These are phyloP conservation scores for Cyprinella venusta DNA, from an alignment of 2,797 vertebrate species.

Conservation along the genomic window DNA sequence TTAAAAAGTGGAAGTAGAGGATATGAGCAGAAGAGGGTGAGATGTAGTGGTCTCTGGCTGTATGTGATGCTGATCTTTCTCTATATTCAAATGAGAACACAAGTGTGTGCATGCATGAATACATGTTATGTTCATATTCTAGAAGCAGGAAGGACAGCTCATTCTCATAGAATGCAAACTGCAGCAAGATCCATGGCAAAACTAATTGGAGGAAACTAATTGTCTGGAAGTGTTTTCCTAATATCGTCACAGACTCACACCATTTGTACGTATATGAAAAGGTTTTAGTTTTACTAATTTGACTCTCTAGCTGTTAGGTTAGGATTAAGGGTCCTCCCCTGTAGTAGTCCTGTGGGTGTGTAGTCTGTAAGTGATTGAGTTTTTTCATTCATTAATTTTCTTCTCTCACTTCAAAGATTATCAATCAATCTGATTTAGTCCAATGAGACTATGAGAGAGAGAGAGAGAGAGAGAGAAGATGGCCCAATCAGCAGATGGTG, in stretches of 20 bases:
- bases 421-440: too few species aligned
- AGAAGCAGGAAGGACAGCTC: background rate
- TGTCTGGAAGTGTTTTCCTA: constrained; percentile 7
- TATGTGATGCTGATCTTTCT: background rate
- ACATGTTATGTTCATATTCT: constrained; percentile 8
- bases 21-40: constrained; percentile 25
- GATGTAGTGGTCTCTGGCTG: constrained; percentile 7
- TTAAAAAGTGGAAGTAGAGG: constrained; percentile 29
- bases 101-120: background rate
- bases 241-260: background rate
- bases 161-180: background rate
- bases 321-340: background rate
- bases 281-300: background rate
- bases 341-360: too few species aligned
- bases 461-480: too few species aligned
- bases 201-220: constrained; percentile 32
- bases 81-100: constrained; percentile 22
- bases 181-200: constrained; percentile 18
- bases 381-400: too few species aligned
- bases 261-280: background rate
- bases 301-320: background rate
- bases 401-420: too few species aligned
- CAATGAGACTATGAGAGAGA: too few species aligned
- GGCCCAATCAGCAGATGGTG: too few species aligned
- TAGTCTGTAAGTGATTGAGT: too few species aligned